Evolutionary conservation across 2,797 vertebrate species (phyloP).

Genomic region (Enteromius fasciolatus): DNA sequence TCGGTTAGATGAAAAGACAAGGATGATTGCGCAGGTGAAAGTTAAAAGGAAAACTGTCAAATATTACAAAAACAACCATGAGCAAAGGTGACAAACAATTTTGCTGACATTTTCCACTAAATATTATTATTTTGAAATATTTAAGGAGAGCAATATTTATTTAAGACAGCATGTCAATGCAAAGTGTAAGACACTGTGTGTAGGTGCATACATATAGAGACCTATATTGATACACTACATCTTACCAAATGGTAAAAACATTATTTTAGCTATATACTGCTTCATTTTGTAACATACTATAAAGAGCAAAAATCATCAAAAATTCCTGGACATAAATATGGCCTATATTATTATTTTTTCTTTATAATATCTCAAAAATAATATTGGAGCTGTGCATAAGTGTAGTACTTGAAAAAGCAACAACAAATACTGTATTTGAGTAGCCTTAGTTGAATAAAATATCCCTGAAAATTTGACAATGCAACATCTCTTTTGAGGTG

Average conservation of each 20-base stretch:
- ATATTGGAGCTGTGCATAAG: neutral
- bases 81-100: constrained; percentile 33
- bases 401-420: neutral
- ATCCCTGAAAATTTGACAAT: constrained; percentile 3
- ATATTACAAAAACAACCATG: constrained; percentile 53
- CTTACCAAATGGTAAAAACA: neutral
- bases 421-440: neutral
- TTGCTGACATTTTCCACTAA: constrained; percentile 18
- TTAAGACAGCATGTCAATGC: neutral
- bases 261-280: neutral
- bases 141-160: neutral
- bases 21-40: constrained; percentile 53
- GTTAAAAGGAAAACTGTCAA: constrained; percentile 52
- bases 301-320: neutral
- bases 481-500: neutral
- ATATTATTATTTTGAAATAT: neutral
- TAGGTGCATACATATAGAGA: neutral
- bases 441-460: neutral
- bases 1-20: constrained; percentile 53
- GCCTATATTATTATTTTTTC: neutral
- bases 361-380: neutral
- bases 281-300: neutral
- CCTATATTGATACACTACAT: neutral
- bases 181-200: neutral
- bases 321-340: neutral